These are phyloP conservation scores for Haliclona indistincta DNA, from an alignment of 37 sponge, comb jelly and placozoan genomes.

Conservation along the genomic window DNA sequence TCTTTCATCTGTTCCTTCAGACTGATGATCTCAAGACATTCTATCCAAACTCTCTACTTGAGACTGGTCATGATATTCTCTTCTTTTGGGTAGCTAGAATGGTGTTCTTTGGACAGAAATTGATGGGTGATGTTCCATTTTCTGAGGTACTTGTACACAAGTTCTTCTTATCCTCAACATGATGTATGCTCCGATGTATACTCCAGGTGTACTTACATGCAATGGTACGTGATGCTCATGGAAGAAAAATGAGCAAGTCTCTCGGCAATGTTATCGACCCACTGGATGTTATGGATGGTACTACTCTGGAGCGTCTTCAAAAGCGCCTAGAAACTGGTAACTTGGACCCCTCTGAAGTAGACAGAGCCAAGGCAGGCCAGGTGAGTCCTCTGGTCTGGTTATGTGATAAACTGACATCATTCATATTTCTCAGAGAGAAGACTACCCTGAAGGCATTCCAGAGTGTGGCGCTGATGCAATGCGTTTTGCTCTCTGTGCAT, in stretches of 20 bases:
- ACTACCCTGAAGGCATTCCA: constrained; percentile 96
- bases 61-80: constrained; percentile 99
- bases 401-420: background rate
- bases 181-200: background rate
- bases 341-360: constrained; percentile 86
- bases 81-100: constrained; percentile 99
- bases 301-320: constrained; percentile 84
- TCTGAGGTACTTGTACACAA: constrained; percentile 44
- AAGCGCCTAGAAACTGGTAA: constrained; percentile 61
- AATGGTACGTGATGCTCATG: constrained; percentile 98
- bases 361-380: constrained; percentile 83
- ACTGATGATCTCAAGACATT: constrained; percentile 80
- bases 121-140: constrained; percentile 91
- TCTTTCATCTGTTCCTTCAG: constrained; percentile 12
- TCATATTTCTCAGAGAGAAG: constrained; percentile 65
- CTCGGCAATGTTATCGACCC: constrained; percentile 99
- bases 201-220: constrained; percentile 92
- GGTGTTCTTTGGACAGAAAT: constrained; percentile 93
- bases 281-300: constrained; percentile 85
- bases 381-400: constrained; percentile 24
- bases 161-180: background rate
- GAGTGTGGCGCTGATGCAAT: constrained; percentile 99
- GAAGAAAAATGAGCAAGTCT: constrained; percentile 98
- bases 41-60: constrained; percentile 89
- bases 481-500: constrained; percentile 97